Percentiles rank a stretch among this genome's conserved stretches.
Evolutionary conservation across 2,113 vertebrate genomes (phyloP).

Genomic region (Ploceus nigricollis): DNA sequence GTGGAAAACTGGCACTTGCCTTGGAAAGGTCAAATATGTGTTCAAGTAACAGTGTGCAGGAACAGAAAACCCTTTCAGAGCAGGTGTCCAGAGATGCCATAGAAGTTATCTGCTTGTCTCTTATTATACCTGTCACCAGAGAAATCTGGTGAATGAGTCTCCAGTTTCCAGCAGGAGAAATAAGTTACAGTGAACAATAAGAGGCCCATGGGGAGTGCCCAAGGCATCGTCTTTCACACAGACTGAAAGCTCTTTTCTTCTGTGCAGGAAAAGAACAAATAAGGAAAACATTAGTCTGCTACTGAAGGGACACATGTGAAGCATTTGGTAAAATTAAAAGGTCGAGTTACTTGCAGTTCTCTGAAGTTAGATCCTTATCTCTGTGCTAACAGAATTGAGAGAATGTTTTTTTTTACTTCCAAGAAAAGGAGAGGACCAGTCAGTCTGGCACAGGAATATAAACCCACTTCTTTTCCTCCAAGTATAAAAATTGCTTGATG

Average conservation of each 20-base stretch:
- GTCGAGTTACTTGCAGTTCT: not conserved
- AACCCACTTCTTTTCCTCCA: not conserved
- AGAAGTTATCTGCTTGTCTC: not conserved
- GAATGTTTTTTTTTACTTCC: not conserved
- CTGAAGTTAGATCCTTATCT: not conserved
- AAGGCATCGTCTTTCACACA: not conserved
- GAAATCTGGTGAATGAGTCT: not conserved
- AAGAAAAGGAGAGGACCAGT: not conserved
- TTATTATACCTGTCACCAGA: not conserved
- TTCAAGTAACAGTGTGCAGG: not conserved
- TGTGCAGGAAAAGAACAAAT: not conserved
- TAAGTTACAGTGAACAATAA: conserved; percentile 2
- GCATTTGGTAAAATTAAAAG: conserved; percentile 38
- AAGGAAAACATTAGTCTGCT: not conserved
- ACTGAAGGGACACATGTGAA: not conserved
- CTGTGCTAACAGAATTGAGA: not conserved
- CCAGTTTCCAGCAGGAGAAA: not conserved
- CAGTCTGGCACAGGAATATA: not conserved
- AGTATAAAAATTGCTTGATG: not conserved
- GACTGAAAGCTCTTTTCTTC: not conserved
- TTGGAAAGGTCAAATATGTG: not conserved
- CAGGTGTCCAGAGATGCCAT: not conserved
- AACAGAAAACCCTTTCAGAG: conserved; percentile 15
- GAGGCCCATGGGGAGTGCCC: not conserved
- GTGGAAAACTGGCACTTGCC: not conserved